Evolutionary conservation across 23 tunicate species (phyloP), one percentile per base, ranked within the genome.

Genomic region (Diplosoma virens): DNA sequence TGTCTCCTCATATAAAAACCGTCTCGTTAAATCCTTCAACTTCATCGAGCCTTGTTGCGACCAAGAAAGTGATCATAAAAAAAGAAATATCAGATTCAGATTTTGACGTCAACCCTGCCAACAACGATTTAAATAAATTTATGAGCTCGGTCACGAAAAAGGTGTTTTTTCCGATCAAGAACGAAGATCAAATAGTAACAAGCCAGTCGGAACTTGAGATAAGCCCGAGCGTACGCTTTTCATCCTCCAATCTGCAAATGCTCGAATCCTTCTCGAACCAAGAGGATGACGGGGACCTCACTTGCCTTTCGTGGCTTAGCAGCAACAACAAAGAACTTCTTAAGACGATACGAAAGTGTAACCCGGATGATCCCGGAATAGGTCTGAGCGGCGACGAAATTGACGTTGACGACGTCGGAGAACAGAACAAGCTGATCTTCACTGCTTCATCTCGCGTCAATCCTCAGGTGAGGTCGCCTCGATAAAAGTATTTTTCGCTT

Each of bases 291-390:
- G 73, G 74, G 56, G 97, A 90, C 23, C 69, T 90, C 21, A 90
- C 90, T 7, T 64, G 82, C 41, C 41, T 90, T 25, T 79, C 89
- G 22, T 90, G 97, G 97, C 82, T 90, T 21, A 84, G 77, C 36
- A 79, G 76, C 29, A 61, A 79, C 65, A 75, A 90, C 79, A 84
- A 84, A 64, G 79, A 74, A n/a, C 64, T 90, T 64, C 25, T 79
- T 25, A 56, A 73, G 24, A 73, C 89, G 37, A 90, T 90, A 25
- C 64, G 97, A 56, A 84, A 47, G 26, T 84, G 86, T 56, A 90
- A 90, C 58, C 97, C 97, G 11, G 97, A 90, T 63, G 97, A 90
- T 58, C 90, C 89, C 25, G 97, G 97, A 11, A 90, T 83, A 27
- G 66, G 97, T 24, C 32, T 83, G 33, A 90, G 97, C 37, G 97